phyloP scores from a whole-genome alignment of 64 coral and sea anemone genomes.

The Montipora efflorescens region DNA sequence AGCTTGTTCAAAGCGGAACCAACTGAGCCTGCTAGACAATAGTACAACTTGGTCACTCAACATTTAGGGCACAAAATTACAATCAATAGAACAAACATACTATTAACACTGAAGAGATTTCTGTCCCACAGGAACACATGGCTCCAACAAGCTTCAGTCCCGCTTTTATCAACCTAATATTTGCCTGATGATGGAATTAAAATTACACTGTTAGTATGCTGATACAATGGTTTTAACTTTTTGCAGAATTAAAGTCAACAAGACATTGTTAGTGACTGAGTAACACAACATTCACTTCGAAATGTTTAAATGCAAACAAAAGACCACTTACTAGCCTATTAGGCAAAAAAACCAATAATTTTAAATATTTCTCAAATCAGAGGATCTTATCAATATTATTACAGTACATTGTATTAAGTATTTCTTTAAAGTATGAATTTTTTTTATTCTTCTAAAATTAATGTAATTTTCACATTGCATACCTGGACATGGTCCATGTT shows the following conservation, averaged over 20 bases:
- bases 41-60: too few species aligned
- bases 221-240: not conserved
- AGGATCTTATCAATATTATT: too few species aligned
- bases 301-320: not conserved
- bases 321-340: too few species aligned
- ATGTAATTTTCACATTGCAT: too few species aligned
- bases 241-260: not conserved
- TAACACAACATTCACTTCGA: not conserved
- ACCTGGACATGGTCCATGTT: too few species aligned
- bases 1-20: too few species aligned
- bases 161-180: constrained; percentile 89
- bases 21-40: too few species aligned
- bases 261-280: not conserved
- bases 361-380: too few species aligned
- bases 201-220: not conserved
- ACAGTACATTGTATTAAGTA: too few species aligned
- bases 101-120: constrained; percentile 70
- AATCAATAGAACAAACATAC: constrained; percentile 54
- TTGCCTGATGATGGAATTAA: constrained; percentile 52
- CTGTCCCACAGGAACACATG: constrained; percentile 80
- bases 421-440: too few species aligned
- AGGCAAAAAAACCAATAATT: too few species aligned
- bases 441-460: too few species aligned
- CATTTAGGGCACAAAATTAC: not conserved
- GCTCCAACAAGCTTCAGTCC: constrained; percentile 77